Evolutionary conservation across 2,797 vertebrate genomes (phyloP).

Genomic region (Megalops cyprinoides): DNA sequence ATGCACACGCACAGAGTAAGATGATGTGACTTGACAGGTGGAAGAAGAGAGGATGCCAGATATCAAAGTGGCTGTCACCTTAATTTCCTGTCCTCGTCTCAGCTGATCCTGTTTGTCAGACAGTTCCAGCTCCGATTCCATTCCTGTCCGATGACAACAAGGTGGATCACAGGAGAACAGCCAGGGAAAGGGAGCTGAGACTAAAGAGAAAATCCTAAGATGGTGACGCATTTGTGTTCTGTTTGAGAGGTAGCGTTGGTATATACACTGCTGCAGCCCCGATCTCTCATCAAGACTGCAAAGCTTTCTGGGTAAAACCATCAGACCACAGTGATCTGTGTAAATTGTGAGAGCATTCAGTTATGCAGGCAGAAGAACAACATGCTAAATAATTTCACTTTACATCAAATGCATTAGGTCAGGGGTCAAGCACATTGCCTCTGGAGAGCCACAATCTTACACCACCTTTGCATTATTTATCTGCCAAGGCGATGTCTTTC

Average conservation of each 20-base stretch:
- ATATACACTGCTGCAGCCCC: too few species aligned
- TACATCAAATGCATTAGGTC: conserved; percentile 49
- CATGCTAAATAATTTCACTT: conserved; percentile 65
- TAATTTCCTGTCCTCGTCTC: neutral
- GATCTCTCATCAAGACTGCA: too few species aligned
- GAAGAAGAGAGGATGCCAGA: neutral
- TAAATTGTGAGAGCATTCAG: conserved; percentile 47
- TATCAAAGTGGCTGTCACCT: neutral
- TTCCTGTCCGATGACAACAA: neutral
- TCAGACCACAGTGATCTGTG: conserved; percentile 48
- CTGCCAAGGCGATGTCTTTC: conserved; percentile 43
- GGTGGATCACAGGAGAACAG: neutral
- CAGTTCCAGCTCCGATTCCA: neutral
- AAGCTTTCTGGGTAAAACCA: conserved; percentile 22
- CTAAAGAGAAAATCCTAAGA: neutral
- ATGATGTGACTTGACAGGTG: conserved; percentile 6
- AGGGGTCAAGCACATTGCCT: neutral
- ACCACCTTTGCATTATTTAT: conserved; percentile 65
- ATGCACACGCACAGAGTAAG: too few species aligned
- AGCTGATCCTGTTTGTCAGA: neutral
- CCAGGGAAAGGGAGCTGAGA: neutral
- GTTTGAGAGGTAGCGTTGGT: too few species aligned
- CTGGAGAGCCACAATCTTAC: conserved; percentile 22
- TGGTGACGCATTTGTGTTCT: too few species aligned
- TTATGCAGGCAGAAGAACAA: conserved; percentile 39